Percentiles rank a stretch among this genome's conserved stretches.
Evolutionary conservation across 2,797 vertebrate genomes (phyloP).

Genomic region (Parotocinclus haroldoi): DNA sequence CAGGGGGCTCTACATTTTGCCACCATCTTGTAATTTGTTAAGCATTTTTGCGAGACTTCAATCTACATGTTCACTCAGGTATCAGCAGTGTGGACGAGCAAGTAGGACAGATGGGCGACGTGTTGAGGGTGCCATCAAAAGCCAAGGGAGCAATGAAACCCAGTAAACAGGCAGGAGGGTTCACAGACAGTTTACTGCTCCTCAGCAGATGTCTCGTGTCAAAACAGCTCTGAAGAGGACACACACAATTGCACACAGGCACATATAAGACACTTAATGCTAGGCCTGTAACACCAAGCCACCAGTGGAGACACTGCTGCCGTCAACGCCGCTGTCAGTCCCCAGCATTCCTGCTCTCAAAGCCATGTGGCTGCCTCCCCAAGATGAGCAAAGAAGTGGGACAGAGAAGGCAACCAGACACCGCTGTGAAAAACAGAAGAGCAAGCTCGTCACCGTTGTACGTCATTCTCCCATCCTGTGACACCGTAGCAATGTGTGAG

Average conservation of each 20-base stretch:
- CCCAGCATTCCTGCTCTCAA: constrained; percentile 63
- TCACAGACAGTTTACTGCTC: constrained; percentile 48
- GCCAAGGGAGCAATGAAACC: constrained; percentile 7
- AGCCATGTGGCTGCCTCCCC: constrained; percentile 68
- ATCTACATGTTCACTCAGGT: constrained; percentile 26
- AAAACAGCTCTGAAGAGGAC: constrained; percentile 70
- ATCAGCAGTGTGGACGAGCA: constrained; percentile 1
- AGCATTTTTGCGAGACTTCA: constrained; percentile 11
- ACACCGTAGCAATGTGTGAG: constrained; percentile 78
- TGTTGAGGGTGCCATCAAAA: background rate
- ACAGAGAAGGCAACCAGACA: constrained; percentile 69
- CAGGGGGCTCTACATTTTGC: background rate
- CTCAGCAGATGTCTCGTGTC: constrained; percentile 70
- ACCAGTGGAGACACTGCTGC: constrained; percentile 63
- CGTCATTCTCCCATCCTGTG: constrained; percentile 77
- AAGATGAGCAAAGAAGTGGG: constrained; percentile 57
- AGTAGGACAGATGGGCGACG: background rate
- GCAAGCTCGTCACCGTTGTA: constrained; percentile 59
- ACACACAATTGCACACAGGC: constrained; percentile 48
- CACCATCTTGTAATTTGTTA: constrained; percentile 7
- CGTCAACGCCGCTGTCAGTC: constrained; percentile 68
- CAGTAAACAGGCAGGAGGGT: constrained; percentile 3
- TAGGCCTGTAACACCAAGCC: constrained; percentile 54
- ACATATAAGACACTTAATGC: constrained; percentile 57
- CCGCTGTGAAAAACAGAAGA: constrained; percentile 61